These are phyloP conservation scores for Pollimyrus isidori DNA, from an alignment of 2,113 vertebrate genomes.

Conservation along the genomic window DNA sequence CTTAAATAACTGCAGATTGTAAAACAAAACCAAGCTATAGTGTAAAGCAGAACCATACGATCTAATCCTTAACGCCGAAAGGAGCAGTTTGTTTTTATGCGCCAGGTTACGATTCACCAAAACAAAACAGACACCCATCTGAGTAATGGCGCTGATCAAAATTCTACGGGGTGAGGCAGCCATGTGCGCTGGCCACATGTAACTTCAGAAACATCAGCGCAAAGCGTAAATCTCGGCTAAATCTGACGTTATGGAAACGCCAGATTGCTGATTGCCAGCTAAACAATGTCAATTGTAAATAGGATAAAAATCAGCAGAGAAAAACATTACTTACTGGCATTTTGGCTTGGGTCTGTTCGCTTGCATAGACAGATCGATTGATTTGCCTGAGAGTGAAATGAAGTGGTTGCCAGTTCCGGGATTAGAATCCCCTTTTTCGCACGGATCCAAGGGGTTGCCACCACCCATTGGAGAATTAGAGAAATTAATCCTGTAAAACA, in stretches of 20 bases:
- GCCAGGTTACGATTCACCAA: neutral
- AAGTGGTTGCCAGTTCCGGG: neutral
- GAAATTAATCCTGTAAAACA: neutral
- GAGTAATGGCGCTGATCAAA: neutral
- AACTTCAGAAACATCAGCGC: neutral
- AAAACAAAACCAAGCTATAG: neutral
- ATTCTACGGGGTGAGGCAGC: no score
- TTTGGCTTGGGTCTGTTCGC: neutral
- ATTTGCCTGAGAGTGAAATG: neutral
- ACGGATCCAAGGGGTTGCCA: neutral
- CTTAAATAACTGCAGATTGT: neutral
- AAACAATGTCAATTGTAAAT: neutral
- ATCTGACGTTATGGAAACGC: neutral
- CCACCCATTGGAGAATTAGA: neutral
- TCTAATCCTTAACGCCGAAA: neutral
- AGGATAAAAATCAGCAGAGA: neutral
- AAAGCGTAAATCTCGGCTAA: neutral
- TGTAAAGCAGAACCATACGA: neutral
- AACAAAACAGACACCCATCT: neutral
- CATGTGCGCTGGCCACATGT: neutral
- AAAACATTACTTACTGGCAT: slow-evolving; percentile 5
- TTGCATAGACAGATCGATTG: neutral
- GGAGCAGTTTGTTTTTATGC: neutral
- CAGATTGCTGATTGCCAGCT: neutral
- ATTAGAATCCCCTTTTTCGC: neutral